Evolutionary conservation across 2,888 invertebrate species (phyloP).

Genomic region (Lamproptera curius): DNA sequence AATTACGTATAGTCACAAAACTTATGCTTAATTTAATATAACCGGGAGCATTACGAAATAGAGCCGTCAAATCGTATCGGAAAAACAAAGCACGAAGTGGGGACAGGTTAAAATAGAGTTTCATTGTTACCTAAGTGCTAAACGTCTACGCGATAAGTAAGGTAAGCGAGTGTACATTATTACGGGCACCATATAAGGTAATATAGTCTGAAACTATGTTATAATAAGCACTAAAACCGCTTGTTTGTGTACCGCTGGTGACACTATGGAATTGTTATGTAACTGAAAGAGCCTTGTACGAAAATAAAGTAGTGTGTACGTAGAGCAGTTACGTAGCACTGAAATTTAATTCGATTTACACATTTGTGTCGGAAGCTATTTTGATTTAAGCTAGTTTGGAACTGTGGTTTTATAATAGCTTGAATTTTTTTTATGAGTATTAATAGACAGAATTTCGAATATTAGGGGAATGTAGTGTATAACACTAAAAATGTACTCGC

Average conservation of each 20-base stretch:
- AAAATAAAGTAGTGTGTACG: conserved; percentile 30
- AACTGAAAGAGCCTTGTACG: conserved; percentile 41
- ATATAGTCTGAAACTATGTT: conserved; percentile 25
- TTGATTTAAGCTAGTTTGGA: too few species aligned
- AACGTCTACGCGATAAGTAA: conserved; percentile 23
- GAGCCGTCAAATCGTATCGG: conserved; percentile 9
- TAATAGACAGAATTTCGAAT: too few species aligned
- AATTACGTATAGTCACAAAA: too few species aligned
- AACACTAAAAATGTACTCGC: too few species aligned
- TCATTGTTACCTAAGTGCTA: conserved; percentile 34
- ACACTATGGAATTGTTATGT: conserved; percentile 24
- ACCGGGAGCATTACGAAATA: conserved; percentile 1
- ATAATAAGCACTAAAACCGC: conserved; percentile 27
- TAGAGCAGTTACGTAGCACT: conserved; percentile 23
- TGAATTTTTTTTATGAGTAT: too few species aligned
- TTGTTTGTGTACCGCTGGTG: conserved; percentile 8
- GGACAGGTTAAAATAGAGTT: conserved; percentile 27
- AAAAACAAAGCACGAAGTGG: conserved; percentile 18
- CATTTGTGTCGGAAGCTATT: too few species aligned
- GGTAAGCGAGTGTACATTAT: conserved; percentile 17
- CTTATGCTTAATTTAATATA: too few species aligned
- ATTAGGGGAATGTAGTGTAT: too few species aligned
- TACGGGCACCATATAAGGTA: conserved; percentile 18
- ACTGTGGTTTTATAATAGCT: too few species aligned
- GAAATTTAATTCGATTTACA: conserved; percentile 20